These are phyloP conservation scores for Apogon hyalosoma DNA, from an alignment of 2,797 vertebrate genomes.

Conservation along the genomic window DNA sequence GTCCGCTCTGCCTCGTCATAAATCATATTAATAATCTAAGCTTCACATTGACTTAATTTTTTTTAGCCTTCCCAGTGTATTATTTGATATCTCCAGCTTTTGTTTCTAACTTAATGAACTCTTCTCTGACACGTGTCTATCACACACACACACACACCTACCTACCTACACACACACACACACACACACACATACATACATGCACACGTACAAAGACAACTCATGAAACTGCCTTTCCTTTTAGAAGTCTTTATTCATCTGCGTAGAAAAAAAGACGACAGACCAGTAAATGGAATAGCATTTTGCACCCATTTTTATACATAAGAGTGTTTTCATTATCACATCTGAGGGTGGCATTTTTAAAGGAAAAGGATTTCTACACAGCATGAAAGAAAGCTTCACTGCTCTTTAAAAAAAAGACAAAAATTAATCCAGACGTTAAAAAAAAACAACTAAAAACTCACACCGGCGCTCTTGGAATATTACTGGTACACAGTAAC, in stretches of 20 bases:
- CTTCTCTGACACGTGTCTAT: not conserved
- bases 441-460: conserved; percentile 22
- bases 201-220: conserved; percentile 33
- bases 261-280: conserved; percentile 81
- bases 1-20: conserved; percentile 45
- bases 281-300: conserved; percentile 73
- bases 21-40: conserved; percentile 71
- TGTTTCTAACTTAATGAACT: conserved; percentile 65
- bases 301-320: conserved; percentile 78
- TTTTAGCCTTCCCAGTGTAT: conserved; percentile 41
- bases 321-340: conserved; percentile 78
- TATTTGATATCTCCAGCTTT: conserved; percentile 55
- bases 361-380: conserved; percentile 75
- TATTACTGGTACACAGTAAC: conserved; percentile 62
- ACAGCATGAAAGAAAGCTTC: conserved; percentile 75
- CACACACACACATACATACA: conserved; percentile 7
- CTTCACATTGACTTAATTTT: conserved; percentile 64
- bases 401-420: conserved; percentile 62
- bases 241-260: conserved; percentile 81
- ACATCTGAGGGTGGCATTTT: conserved; percentile 76
- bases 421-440: conserved; percentile 42
- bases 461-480: conserved; percentile 50
- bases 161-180: conserved; percentile 2
- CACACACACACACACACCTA: conserved; percentile 26
- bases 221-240: conserved; percentile 57